Conservation (phyloP, 2,888 invertebrate species). For the Sphaeridia pumilis region DNA sequence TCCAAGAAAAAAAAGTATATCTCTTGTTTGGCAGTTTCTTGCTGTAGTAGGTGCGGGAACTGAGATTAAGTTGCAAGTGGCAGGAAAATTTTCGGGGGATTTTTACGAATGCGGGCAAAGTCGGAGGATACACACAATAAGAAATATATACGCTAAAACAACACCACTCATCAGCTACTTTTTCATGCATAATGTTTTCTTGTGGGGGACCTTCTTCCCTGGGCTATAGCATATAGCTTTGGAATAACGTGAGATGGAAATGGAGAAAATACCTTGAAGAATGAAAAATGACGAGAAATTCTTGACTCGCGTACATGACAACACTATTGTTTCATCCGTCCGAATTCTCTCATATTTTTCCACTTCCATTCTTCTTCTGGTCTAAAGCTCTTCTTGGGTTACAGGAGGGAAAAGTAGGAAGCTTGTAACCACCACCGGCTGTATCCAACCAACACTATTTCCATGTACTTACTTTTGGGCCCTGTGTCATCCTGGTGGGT, state of each 20-base stretch:
- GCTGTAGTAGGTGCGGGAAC: not conserved
- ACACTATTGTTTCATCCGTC: slow-evolving; percentile 8
- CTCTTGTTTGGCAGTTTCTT: no score
- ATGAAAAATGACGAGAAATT: slow-evolving; percentile 7
- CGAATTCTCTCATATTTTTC: not conserved
- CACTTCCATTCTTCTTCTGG: not conserved
- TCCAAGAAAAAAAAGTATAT: not conserved
- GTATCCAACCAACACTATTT: no score
- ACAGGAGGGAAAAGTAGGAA: not conserved
- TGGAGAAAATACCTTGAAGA: not conserved
- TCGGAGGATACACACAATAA: not conserved
- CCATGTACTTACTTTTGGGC: no score
- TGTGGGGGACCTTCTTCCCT: no score
- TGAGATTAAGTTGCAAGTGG: not conserved
- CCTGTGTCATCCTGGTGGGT: no score
- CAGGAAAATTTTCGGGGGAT: not conserved
- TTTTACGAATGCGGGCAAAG: no score
- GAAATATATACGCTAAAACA: not conserved
- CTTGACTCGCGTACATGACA: slow-evolving; percentile 14
- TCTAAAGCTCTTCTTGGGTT: not conserved
- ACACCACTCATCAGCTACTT: not conserved
- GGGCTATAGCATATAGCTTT: no score
- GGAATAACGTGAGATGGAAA: no score
- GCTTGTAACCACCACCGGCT: not conserved
- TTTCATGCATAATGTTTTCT: not conserved